Evolutionary conservation across 1,140 invertebrate genomes (phyloP).

Genomic region (Sesamia nonagrioides): DNA sequence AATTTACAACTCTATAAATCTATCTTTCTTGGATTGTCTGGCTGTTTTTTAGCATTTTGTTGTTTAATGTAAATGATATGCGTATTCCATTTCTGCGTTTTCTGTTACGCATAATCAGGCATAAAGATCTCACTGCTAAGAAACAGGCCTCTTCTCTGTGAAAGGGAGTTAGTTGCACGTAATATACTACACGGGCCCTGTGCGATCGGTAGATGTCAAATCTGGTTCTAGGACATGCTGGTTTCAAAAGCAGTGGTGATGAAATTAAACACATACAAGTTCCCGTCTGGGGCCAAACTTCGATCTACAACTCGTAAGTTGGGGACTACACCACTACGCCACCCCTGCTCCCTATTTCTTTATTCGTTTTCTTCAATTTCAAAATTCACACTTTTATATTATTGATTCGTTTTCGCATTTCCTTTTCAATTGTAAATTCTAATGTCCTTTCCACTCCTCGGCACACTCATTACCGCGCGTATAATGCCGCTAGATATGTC

Average conservation of each 20-base stretch:
- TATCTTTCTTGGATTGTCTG: constrained; percentile 17
- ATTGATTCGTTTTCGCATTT: neutral
- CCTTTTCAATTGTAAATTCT: neutral
- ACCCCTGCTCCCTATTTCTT: too few species aligned
- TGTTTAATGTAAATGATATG: neutral
- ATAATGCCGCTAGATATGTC: constrained; percentile 85
- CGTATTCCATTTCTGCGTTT: neutral
- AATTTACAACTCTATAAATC: constrained; percentile 27
- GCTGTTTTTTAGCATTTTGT: neutral
- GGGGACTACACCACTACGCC: too few species aligned
- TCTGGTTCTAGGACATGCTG: too few species aligned
- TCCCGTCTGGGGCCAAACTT: too few species aligned
- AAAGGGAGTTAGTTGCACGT: neutral
- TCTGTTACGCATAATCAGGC: too few species aligned
- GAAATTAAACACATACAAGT: too few species aligned
- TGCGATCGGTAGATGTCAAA: too few species aligned
- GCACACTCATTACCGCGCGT: constrained; percentile 81
- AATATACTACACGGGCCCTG: neutral
- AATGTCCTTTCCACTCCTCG: constrained; percentile 59
- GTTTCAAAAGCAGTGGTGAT: too few species aligned
- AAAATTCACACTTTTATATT: neutral
- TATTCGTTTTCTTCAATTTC: neutral
- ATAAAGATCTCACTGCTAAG: too few species aligned
- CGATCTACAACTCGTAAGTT: too few species aligned
- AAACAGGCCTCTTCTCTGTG: too few species aligned